Conservation (phyloP, 1,140 invertebrate genomes). For the Plutomurus gul region DNA sequence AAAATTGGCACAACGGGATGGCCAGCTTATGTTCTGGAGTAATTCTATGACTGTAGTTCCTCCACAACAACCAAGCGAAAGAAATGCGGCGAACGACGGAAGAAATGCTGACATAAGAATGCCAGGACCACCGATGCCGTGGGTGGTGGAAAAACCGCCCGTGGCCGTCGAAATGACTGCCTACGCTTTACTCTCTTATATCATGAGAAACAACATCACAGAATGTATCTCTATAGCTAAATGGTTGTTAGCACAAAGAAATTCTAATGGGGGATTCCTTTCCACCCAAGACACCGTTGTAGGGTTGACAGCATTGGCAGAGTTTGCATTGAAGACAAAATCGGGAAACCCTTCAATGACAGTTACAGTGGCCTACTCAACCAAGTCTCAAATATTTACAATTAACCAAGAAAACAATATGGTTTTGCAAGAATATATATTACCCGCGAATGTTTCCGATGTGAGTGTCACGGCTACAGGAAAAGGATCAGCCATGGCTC, state of each 20-base stretch:
- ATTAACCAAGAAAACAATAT: conserved; percentile 23
- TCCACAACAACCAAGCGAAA: too few species aligned
- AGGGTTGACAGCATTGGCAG: conserved; percentile 14
- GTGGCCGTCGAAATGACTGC: conserved; percentile 85
- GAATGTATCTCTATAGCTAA: conserved; percentile 75
- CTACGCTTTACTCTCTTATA: conserved; percentile 69
- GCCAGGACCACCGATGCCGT: conserved; percentile 67
- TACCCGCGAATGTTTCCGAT: conserved; percentile 62
- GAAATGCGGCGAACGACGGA: too few species aligned
- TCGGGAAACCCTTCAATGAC: not conserved
- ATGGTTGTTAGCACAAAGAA: conserved; percentile 82
- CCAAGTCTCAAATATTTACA: not conserved
- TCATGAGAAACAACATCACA: conserved; percentile 41
- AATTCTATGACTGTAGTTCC: too few species aligned
- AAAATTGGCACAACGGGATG: conserved; percentile 60
- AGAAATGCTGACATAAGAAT: conserved; percentile 59
- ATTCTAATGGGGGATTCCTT: conserved; percentile 78
- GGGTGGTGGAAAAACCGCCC: conserved; percentile 60
- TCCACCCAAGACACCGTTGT: conserved; percentile 66
- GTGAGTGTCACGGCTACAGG: conserved; percentile 76
- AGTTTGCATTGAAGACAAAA: conserved; percentile 23
- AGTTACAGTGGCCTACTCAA: not conserved
- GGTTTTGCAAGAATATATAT: conserved; percentile 55
- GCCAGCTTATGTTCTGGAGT: conserved; percentile 47
- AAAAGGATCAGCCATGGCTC: conserved; percentile 78